Percentiles rank a stretch among this genome's conserved stretches.
phyloP scores from a whole-genome alignment of 2,888 invertebrate genomes.

The Leucophenga montana region DNA sequence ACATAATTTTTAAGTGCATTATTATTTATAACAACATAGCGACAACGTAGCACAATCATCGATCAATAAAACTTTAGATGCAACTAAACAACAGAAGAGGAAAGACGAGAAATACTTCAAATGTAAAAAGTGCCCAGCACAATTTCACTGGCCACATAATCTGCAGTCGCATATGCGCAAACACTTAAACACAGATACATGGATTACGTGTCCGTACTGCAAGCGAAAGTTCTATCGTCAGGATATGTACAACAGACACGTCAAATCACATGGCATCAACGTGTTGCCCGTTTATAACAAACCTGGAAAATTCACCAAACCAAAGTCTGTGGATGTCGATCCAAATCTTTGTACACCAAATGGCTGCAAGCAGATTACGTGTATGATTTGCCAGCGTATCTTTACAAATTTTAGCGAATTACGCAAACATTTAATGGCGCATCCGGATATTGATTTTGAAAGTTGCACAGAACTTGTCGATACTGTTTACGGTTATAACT shows the following conservation, averaged over 20 bases:
- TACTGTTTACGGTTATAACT: not conserved
- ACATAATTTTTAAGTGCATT: too few relatives aligned
- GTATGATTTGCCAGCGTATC: constrained; percentile 55
- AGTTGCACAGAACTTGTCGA: not conserved
- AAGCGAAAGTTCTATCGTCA: not conserved
- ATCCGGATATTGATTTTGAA: constrained; percentile 37
- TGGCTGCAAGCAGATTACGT: constrained; percentile 49
- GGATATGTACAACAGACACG: constrained; percentile 12
- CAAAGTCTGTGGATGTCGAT: constrained; percentile 26
- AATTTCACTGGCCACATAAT: not conserved
- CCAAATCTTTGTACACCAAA: constrained; percentile 46
- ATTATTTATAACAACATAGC: too few relatives aligned
- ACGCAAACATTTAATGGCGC: constrained; percentile 45
- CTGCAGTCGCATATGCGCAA: constrained; percentile 9
- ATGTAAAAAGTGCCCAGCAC: not conserved
- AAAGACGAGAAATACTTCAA: too few relatives aligned
- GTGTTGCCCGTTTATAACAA: not conserved
- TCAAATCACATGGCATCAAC: not conserved
- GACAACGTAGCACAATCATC: too few relatives aligned
- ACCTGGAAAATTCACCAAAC: too few relatives aligned
- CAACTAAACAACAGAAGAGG: too few relatives aligned
- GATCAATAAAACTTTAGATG: too few relatives aligned
- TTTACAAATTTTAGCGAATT: constrained; percentile 46
- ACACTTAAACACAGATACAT: not conserved
- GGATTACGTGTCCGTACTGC: not conserved